Percentiles rank a stretch among this genome's conserved stretches.
Conservation (phyloP, 2,113 vertebrate species). For the Trichechus manatus region DNA sequence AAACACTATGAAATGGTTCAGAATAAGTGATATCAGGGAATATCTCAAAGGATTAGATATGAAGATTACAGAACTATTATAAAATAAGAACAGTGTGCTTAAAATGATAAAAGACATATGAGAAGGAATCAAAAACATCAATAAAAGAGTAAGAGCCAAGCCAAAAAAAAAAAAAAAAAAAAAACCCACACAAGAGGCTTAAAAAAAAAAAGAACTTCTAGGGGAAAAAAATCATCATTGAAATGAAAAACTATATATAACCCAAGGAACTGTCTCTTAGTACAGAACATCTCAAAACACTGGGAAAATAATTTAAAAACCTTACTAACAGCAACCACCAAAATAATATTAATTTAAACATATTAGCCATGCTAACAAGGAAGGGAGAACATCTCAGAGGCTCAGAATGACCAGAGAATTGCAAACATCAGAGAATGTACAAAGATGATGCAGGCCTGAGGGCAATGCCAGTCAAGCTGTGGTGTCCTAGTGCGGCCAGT, state of each 20-base stretch:
- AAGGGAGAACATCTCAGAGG: no score
- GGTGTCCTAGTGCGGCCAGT: no score
- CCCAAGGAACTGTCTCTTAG: not conserved
- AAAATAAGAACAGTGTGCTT: constrained; percentile 26
- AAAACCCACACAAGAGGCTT: no score
- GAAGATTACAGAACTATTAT: not conserved
- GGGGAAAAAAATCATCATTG: not conserved
- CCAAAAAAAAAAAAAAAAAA: not conserved
- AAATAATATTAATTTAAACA: not conserved
- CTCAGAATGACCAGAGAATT: no score
- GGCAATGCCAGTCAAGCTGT: no score
- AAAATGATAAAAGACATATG: constrained; percentile 34
- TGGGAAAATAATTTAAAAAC: constrained; percentile 23
- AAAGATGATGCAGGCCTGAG: no score
- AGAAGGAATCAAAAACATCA: not conserved
- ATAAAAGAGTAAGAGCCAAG: constrained; percentile 2
- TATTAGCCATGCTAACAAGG: not conserved
- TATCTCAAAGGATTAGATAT: not conserved
- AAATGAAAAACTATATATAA: constrained; percentile 3
- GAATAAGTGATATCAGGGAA: not conserved
- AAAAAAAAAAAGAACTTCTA: not conserved
- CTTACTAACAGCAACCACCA: not conserved
- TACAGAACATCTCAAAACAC: not conserved
- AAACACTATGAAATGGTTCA: not conserved
- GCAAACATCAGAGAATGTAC: no score